Percentiles rank a stretch among this genome's conserved stretches.
phyloP scores from a whole-genome alignment of 2,797 vertebrate species.

The Brachyalestes nurse region DNA sequence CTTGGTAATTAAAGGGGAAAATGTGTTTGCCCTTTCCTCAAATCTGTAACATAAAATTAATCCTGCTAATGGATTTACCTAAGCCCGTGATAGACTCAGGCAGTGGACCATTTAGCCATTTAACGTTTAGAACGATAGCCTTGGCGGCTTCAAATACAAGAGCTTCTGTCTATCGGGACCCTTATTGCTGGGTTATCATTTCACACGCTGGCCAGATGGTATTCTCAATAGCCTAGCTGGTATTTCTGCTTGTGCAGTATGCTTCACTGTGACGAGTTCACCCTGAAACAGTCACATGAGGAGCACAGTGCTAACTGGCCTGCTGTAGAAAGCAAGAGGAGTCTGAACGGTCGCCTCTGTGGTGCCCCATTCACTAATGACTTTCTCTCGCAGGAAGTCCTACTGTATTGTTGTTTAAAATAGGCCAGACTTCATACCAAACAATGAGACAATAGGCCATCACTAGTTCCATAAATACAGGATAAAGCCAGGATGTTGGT shows the following conservation, averaged over 20 bases:
- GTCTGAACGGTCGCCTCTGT: constrained; percentile 28
- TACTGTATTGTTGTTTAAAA: constrained; percentile 67
- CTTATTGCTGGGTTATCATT: constrained; percentile 62
- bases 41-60: constrained; percentile 71
- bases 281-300: constrained; percentile 37
- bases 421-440: constrained; percentile 61
- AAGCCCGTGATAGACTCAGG: constrained; percentile 72
- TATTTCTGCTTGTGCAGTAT: constrained; percentile 39
- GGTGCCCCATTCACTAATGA: constrained; percentile 53
- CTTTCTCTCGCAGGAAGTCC: constrained; percentile 69
- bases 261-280: constrained; percentile 28
- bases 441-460: constrained; percentile 78
- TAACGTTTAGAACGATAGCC: constrained; percentile 39
- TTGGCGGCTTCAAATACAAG: constrained; percentile 34
- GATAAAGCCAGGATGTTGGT: constrained; percentile 73
- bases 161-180: constrained; percentile 50
- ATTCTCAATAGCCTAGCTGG: constrained; percentile 60
- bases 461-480: constrained; percentile 65
- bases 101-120: constrained; percentile 56
- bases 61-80: constrained; percentile 76
- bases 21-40: constrained; percentile 61
- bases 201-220: constrained; percentile 53
- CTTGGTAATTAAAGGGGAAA: constrained; percentile 53
- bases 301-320: not conserved
- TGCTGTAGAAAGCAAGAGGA: constrained; percentile 7